These are phyloP conservation scores for Bradypodion ventrale DNA, from an alignment of 2,797 vertebrate species.

Conservation along the genomic window DNA sequence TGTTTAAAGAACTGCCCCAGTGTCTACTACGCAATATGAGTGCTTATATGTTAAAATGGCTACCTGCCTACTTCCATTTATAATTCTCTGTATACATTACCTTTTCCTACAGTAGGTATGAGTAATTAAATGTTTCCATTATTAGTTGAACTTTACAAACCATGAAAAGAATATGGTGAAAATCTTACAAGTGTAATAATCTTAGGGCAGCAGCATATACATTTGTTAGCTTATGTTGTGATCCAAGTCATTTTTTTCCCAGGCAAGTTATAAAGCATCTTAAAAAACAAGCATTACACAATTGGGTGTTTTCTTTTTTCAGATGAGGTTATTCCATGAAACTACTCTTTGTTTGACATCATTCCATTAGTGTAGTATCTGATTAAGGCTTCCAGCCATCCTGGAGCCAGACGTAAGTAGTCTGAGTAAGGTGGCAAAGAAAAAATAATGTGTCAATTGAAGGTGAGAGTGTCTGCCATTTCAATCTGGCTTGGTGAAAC, in stretches of 20 bases:
- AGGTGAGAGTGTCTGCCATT: conserved; percentile 68
- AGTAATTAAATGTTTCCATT: conserved; percentile 58
- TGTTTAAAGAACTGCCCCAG: conserved; percentile 49
- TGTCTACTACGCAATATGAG: conserved; percentile 50
- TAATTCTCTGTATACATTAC: too few species aligned
- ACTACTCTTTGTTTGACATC: conserved; percentile 77
- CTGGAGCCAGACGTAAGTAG: conserved; percentile 77
- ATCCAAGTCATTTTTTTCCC: conserved; percentile 79
- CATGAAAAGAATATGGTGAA: conserved; percentile 60
- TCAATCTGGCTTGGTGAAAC: conserved; percentile 60
- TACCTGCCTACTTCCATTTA: conserved; percentile 13
- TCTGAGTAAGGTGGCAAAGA: conserved; percentile 72
- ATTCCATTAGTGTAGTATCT: conserved; percentile 74
- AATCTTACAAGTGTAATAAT: conserved; percentile 67
- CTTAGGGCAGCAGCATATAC: conserved; percentile 68
- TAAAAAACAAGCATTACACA: conserved; percentile 75
- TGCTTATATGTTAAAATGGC: conserved; percentile 48
- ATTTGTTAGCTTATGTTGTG: conserved; percentile 69
- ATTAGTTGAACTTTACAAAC: conserved; percentile 47
- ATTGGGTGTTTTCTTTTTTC: conserved; percentile 61
- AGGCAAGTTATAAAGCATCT: conserved; percentile 73
- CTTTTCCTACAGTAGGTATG: conserved; percentile 34
- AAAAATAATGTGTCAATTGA: conserved; percentile 77
- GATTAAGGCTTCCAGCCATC: conserved; percentile 76
- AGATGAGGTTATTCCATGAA: conserved; percentile 69